phyloP scores from a whole-genome alignment of 2,888 invertebrate genomes.

The Heteromurus nitidus region DNA sequence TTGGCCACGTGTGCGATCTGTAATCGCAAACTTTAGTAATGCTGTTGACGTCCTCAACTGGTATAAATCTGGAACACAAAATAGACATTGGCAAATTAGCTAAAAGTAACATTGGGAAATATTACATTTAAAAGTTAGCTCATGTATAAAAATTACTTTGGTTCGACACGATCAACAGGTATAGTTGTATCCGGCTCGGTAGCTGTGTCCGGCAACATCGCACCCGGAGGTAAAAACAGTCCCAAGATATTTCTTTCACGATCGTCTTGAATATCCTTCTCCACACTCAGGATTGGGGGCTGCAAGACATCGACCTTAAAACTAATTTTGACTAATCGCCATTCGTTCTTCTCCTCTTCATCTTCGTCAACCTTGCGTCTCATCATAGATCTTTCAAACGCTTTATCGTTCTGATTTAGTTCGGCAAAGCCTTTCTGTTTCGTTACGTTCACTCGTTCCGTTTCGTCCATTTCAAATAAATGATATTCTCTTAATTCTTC shows the following conservation, averaged over 20 bases:
- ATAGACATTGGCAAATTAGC: not conserved
- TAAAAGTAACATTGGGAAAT: not conserved
- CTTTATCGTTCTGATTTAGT: conserved; percentile 92
- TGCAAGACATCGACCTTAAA: conserved; percentile 78
- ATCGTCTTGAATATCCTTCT: conserved; percentile 90
- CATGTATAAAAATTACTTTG: conserved; percentile 54
- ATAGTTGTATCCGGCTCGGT: conserved; percentile 89
- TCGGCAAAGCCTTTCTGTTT: conserved; percentile 85
- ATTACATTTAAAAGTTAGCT: not conserved
- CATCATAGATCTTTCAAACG: conserved; percentile 83
- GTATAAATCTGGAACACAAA: conserved; percentile 79
- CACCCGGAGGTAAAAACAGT: conserved; percentile 82
- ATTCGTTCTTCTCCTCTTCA: conserved; percentile 88
- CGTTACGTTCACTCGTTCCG: conserved; percentile 95
- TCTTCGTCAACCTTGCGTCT: conserved; percentile 76
- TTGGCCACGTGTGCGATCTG: conserved; percentile 87
- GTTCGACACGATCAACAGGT: conserved; percentile 74
- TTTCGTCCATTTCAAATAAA: conserved; percentile 96
- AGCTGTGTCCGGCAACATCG: conserved; percentile 86
- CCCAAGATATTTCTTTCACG: conserved; percentile 90
- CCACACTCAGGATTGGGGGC: conserved; percentile 82
- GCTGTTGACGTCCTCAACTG: conserved; percentile 90
- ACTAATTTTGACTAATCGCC: conserved; percentile 80
- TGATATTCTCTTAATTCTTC: conserved; percentile 86
- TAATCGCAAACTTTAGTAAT: conserved; percentile 87